Conservation (phyloP, 2,888 invertebrate species). For the Galeruca laticollis region DNA sequence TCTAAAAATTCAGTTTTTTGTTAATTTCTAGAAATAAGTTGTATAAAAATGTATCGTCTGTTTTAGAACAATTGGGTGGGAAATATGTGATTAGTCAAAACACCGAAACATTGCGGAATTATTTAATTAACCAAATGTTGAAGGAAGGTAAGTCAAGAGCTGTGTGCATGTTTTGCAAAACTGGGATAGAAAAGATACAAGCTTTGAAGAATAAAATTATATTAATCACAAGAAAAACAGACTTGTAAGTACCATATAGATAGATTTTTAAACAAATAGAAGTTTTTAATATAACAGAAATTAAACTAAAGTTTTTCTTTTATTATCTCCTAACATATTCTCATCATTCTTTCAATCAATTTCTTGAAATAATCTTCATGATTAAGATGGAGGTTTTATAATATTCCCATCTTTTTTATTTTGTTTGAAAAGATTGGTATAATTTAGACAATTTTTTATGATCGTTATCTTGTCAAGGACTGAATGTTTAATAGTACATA, state of each 20-base stretch:
- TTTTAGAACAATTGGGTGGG: constrained; percentile 49
- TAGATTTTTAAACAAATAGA: too few species aligned
- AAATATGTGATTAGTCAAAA: constrained; percentile 55
- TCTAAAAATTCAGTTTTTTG: neutral
- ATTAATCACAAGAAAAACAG: constrained; percentile 50
- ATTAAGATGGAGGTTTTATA: too few species aligned
- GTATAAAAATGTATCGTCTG: neutral
- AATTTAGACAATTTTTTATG: too few species aligned
- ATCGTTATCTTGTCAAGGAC: too few species aligned
- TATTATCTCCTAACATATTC: too few species aligned
- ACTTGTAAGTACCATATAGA: constrained; percentile 41
- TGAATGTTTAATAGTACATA: too few species aligned
- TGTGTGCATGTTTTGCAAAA: constrained; percentile 71
- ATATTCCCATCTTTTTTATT: too few species aligned
- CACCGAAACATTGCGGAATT: constrained; percentile 58
- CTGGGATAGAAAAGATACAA: constrained; percentile 70
- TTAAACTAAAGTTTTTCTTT: too few species aligned
- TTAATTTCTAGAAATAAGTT: neutral
- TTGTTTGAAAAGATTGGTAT: too few species aligned
- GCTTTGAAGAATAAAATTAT: constrained; percentile 74
- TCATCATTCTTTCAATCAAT: too few species aligned
- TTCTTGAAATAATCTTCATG: too few species aligned
- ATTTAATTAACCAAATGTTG: constrained; percentile 54
- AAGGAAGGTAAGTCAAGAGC: constrained; percentile 64
- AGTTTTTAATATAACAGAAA: too few species aligned